Conservation (phyloP, 2,797 vertebrate genomes). For the Pteropus rufus region DNA sequence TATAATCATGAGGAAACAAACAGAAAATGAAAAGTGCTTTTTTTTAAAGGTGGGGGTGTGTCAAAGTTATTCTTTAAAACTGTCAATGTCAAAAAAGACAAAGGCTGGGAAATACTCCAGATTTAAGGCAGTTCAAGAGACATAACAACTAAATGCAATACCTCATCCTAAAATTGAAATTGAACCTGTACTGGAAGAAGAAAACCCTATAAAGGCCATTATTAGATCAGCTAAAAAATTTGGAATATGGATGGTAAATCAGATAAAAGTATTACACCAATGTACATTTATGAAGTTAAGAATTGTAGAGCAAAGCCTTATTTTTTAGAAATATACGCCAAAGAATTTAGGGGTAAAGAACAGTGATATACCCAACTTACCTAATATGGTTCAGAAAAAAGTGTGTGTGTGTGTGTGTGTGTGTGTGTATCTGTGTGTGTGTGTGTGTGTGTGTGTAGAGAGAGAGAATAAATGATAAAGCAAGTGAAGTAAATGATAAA, state of each 20-base stretch:
- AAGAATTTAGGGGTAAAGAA: neutral
- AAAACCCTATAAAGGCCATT: neutral
- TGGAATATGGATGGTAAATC: neutral
- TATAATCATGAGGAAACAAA: slow-evolving; percentile 26
- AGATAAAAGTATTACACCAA: neutral
- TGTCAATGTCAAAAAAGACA: slow-evolving; percentile 29
- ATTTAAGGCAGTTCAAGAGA: slow-evolving; percentile 9
- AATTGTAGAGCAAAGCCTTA: neutral
- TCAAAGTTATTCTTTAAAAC: slow-evolving; percentile 22
- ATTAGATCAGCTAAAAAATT: slow-evolving; percentile 7
- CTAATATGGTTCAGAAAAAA: neutral
- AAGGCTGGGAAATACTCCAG: neutral
- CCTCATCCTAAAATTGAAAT: slow-evolving; percentile 36
- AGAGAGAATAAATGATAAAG: neutral
- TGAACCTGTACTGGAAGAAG: neutral
- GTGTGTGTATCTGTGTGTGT: neutral
- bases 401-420: neutral
- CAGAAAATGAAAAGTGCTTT: slow-evolving; percentile 6
- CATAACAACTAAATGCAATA: neutral
- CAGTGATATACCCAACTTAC: neutral
- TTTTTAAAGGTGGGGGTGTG: neutral
- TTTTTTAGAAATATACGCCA: neutral
- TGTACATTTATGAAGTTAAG: neutral
- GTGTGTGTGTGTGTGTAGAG: no score
- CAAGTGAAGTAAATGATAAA: neutral